Base-by-base conservation (phyloP, 1,140 invertebrate species). In the Brachionus rotundiformis region DNA sequence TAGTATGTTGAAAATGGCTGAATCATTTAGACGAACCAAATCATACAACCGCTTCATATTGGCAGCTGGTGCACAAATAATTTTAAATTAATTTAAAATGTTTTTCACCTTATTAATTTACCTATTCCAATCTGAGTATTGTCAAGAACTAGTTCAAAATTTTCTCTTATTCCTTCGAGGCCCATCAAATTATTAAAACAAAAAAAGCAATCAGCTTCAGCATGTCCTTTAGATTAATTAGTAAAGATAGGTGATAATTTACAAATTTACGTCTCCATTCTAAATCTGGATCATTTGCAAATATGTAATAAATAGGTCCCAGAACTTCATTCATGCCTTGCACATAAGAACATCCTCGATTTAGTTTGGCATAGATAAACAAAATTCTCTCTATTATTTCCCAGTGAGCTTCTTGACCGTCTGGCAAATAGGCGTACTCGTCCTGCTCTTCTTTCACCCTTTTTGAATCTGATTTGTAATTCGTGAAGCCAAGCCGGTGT, bases 241-340 rank as follows among this genome's bases (percentile, higher is more conserved):
- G n/a, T n/a, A n/a, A n/a, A n/a, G n/a, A n/a, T n/a, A n/a, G n/a
- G n/a, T n/a, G n/a, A n/a, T n/a, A n/a, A n/a, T n/a, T n/a, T n/a
- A n/a, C n/a, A 85, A 86, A 86, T 29, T 36, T 63, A 94, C 94
- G 91, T 91, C 93, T 90, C 90, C 92, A 94, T 77, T 92, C 90
- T n/a, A 89, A 84, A 88, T 94, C 91, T 3, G 93, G 91, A 90
- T 98, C 94, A 49, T 91, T 93, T 13, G 96, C 95, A 89, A 99
- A 96, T 6, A 94, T 93, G 87, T 98, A 96, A 89, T 99, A 99
- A 84, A 99, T 96, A 19, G 96, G 96, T 0, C 96, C 97, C 82
- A 99, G 92, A 83, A 99, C 97, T 89, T 99, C 97, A 90, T 99
- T 98, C 96, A 99, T 98, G 82, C 97, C 96, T 89, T 91, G 84